Evolutionary conservation across 2,113 vertebrate genomes (phyloP).

Genomic region (Otocyon megalotis): DNA sequence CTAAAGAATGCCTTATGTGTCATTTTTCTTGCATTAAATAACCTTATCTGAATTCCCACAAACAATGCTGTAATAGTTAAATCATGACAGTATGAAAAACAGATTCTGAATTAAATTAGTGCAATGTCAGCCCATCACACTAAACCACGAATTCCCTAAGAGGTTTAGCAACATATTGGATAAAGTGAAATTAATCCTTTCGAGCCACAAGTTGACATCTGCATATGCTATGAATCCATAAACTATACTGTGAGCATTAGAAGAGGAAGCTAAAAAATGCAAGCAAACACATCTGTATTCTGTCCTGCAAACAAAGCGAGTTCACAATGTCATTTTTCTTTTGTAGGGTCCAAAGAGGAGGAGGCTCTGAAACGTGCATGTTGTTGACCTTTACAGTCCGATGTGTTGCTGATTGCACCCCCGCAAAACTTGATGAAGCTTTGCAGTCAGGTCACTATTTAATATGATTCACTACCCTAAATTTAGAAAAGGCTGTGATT

Average conservation of each 20-base stretch:
- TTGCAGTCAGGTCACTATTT: slow-evolving; percentile 62
- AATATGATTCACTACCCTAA: slow-evolving; percentile 34
- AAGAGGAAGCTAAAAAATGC: slow-evolving; percentile 63
- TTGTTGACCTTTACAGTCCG: slow-evolving; percentile 58
- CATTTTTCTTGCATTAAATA: slow-evolving; percentile 20
- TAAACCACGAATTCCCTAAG: slow-evolving; percentile 72
- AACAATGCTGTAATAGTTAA: slow-evolving; percentile 58
- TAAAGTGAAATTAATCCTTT: slow-evolving; percentile 82
- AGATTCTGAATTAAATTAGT: slow-evolving; percentile 78
- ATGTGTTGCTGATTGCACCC: slow-evolving; percentile 9
- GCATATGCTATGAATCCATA: slow-evolving; percentile 53
- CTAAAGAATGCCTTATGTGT: slow-evolving; percentile 4
- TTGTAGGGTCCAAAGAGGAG: slow-evolving; percentile 23
- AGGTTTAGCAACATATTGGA: slow-evolving; percentile 60
- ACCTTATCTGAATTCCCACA: slow-evolving; percentile 17
- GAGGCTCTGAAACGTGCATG: neutral
- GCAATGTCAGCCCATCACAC: slow-evolving; percentile 75
- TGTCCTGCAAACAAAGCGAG: slow-evolving; percentile 44
- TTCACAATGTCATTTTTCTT: slow-evolving; percentile 58
- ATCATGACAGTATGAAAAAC: slow-evolving; percentile 70
- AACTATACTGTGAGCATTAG: slow-evolving; percentile 47
- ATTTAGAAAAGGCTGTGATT: slow-evolving; percentile 69
- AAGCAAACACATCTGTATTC: slow-evolving; percentile 56
- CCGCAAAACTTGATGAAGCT: slow-evolving; percentile 1
- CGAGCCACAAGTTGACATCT: slow-evolving; percentile 67